Base-by-base conservation (phyloP, 2,797 vertebrate genomes). In the Hoplostethus mediterraneus region DNA sequence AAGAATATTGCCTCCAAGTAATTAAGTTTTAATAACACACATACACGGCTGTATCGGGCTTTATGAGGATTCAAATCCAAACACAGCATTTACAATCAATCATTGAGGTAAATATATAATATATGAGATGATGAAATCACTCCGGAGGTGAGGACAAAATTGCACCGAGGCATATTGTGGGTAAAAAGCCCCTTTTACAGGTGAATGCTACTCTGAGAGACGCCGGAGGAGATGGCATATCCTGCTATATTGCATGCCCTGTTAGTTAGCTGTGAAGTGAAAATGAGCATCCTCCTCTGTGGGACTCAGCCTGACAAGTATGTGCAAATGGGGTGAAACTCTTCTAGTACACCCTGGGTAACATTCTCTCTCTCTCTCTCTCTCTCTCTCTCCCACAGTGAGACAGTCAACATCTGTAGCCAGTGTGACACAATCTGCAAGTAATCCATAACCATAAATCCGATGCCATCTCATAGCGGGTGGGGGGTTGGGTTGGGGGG, bases 371-470 rank as follows among this genome's bases (percentile, higher is more conserved):
- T 38, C 31, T 17, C 14, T 25, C 17, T 7, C 21, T 2, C 49
- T 0, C 17, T 56, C 33, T 6, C 47, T 54, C 55, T 63, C 25
- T 72, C 63, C 73, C 83, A 53, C 28, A 49, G 58, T 89, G 86
- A 21, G 21, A 87, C 81, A 70, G 81, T 89, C 75, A 81, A 81
- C 87, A 91, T 86, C 84, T 90, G 88, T 81, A 82, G 73, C 71
- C 77, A 71, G 64, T 42, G 77, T 86, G 87, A 88, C 85, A 87
- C 81, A 75, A 87, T 91, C 82, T 91, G 84, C 81, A 79, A 85
- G 92, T 90, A 86, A 92, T 92, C 87, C 86, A 90, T 90, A 90
- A 83, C 75, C 83, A 87, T 90, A 87, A 86, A 89, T 87, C 67
- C 25, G 38, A 62, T 59, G 81, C 89, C 87, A 83, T 73, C 60